phyloP scores from a whole-genome alignment of 2,888 invertebrate species.

The Pseudococcus jackbeardsleyi region DNA sequence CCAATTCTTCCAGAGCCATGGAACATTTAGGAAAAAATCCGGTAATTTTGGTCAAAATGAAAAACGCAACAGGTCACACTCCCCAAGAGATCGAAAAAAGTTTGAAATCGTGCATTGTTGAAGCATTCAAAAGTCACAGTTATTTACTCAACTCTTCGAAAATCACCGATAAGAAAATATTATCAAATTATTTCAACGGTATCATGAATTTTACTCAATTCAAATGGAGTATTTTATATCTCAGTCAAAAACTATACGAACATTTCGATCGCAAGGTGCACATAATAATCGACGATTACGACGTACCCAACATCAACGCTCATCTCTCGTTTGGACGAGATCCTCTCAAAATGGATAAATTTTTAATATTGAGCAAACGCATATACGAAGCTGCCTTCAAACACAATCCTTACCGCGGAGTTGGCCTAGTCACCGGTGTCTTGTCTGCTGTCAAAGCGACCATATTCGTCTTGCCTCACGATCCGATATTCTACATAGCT shows the following conservation, averaged over 20 bases:
- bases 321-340: neutral
- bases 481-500: neutral
- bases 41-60: neutral
- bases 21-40: neutral
- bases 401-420: neutral
- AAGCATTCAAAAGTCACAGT: neutral
- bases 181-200: neutral
- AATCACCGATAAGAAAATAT: neutral
- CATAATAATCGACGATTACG: neutral
- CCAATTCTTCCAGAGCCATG: neutral
- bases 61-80: neutral
- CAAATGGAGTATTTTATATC: neutral
- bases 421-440: neutral
- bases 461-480: neutral
- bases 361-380: neutral
- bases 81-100: neutral
- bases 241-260: neutral
- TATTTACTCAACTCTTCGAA: neutral
- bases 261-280: neutral
- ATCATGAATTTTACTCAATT: neutral
- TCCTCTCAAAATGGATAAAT: neutral
- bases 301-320: neutral
- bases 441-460: neutral
- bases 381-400: neutral
- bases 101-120: neutral